Evolutionary conservation across 2,888 invertebrate genomes (phyloP).

Genomic region (Andrena dorsata): DNA sequence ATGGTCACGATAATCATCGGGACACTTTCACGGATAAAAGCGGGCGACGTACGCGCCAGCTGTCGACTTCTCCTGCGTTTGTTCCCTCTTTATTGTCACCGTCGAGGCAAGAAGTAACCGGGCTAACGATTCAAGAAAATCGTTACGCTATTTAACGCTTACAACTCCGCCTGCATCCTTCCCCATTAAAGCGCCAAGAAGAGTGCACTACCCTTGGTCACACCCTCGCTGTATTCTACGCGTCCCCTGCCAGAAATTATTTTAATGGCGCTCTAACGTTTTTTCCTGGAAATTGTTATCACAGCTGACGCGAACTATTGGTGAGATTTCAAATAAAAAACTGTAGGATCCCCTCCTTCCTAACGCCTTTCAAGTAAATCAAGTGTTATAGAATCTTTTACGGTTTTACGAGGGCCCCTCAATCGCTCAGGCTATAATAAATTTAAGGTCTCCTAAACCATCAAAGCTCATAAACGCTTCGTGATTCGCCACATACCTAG

Average conservation of each 20-base stretch:
- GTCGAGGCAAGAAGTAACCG: slow-evolving; percentile 2
- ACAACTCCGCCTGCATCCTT: slow-evolving; percentile 11
- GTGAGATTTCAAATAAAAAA: too few species aligned
- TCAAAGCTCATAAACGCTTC: too few species aligned
- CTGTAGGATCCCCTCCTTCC: too few species aligned
- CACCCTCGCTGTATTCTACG: slow-evolving; percentile 11
- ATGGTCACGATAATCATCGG: slow-evolving; percentile 32
- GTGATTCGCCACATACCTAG: too few species aligned
- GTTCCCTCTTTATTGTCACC: slow-evolving; percentile 21
- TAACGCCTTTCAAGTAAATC: too few species aligned
- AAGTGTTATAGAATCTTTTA: too few species aligned
- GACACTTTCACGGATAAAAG: slow-evolving; percentile 12
- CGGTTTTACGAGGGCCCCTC: too few species aligned
- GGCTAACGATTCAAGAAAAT: slow-evolving; percentile 50
- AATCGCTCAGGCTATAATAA: too few species aligned
- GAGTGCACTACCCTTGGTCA: slow-evolving; percentile 13
- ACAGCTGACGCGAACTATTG: not conserved
- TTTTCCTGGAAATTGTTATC: not conserved
- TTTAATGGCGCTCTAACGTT: slow-evolving; percentile 1
- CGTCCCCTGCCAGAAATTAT: not conserved
- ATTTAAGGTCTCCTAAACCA: too few species aligned
- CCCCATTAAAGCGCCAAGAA: slow-evolving; percentile 4
- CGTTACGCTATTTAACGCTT: slow-evolving; percentile 31
- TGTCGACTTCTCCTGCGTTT: not conserved
- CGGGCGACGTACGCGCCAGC: not conserved